Conservation (phyloP, 2,113 vertebrate species). For the Corydoras sp. region DNA sequence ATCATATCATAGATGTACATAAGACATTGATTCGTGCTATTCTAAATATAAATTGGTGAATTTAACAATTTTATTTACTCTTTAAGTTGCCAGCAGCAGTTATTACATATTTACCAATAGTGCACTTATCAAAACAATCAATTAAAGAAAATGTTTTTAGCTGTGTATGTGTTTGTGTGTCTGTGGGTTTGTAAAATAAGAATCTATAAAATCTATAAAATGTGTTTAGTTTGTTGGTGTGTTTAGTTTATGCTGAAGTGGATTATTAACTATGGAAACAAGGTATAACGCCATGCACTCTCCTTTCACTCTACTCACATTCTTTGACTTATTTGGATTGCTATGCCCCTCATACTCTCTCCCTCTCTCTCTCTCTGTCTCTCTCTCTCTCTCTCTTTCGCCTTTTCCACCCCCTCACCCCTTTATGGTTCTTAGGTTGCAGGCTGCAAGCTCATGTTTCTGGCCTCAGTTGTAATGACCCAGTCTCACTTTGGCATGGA, state of each 20-base stretch:
- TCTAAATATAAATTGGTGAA: too few relatives aligned
- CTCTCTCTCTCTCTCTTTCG: not conserved
- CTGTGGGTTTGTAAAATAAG: not conserved
- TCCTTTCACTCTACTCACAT: conserved; percentile 12
- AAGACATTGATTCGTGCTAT: too few relatives aligned
- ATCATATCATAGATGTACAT: too few relatives aligned
- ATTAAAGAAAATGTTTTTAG: not conserved
- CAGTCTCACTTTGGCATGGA: conserved; percentile 23
- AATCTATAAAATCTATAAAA: not conserved
- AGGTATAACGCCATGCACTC: not conserved
- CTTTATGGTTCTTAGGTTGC: conserved; percentile 11
- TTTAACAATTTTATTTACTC: too few relatives aligned
- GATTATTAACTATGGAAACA: not conserved
- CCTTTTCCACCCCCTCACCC: not conserved
- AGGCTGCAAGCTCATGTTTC: conserved; percentile 19
- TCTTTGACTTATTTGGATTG: conserved; percentile 4
- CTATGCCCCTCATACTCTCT: not conserved
- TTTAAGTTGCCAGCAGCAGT: too few relatives aligned
- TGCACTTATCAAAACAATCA: too few relatives aligned
- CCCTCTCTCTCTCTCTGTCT: not conserved
- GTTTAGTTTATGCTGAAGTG: not conserved
- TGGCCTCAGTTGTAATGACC: conserved; percentile 15
- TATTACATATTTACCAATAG: too few relatives aligned
- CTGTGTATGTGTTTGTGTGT: not conserved
- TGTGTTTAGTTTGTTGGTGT: not conserved